Conservation (phyloP, 2,888 invertebrate genomes). For the Zootermopsis nevadensis region DNA sequence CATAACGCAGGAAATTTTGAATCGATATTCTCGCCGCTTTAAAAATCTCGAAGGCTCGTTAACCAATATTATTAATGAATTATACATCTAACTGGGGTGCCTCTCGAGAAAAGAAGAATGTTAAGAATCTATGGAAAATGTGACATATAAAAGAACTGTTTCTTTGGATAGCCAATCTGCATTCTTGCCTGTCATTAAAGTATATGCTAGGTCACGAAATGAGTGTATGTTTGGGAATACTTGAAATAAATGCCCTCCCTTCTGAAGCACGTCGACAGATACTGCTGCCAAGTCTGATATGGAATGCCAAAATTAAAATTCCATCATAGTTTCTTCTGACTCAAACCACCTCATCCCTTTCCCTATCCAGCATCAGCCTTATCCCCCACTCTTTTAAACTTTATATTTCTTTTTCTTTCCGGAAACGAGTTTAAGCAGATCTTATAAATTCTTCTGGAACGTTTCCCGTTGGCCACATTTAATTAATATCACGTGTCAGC, state of each 20-base stretch:
- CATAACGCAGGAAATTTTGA: no score
- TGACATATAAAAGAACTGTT: not conserved
- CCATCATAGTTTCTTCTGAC: not conserved
- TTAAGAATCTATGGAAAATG: no score
- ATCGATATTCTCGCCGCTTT: no score
- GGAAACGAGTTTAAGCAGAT: constrained; percentile 1
- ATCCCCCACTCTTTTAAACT: not conserved
- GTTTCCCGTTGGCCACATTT: constrained; percentile 26
- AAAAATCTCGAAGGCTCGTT: no score
- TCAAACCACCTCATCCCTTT: not conserved
- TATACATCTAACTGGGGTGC: no score
- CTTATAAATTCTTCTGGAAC: constrained; percentile 31
- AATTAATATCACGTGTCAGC: constrained; percentile 17
- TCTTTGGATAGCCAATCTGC: not conserved
- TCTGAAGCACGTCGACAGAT: not conserved
- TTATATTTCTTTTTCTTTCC: constrained; percentile 22
- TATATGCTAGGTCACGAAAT: not conserved
- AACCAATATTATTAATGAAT: no score
- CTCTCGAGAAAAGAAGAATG: no score
- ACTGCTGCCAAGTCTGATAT: not conserved
- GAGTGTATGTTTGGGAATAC: not conserved
- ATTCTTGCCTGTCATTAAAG: not conserved
- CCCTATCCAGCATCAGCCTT: not conserved
- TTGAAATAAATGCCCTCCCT: not conserved
- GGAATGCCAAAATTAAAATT: constrained; percentile 34